A percentile compares a stretch with the other conserved stretches of the same genome.
phyloP scores from a whole-genome alignment of 1,140 invertebrate genomes.

The Hycleus cichorii region DNA sequence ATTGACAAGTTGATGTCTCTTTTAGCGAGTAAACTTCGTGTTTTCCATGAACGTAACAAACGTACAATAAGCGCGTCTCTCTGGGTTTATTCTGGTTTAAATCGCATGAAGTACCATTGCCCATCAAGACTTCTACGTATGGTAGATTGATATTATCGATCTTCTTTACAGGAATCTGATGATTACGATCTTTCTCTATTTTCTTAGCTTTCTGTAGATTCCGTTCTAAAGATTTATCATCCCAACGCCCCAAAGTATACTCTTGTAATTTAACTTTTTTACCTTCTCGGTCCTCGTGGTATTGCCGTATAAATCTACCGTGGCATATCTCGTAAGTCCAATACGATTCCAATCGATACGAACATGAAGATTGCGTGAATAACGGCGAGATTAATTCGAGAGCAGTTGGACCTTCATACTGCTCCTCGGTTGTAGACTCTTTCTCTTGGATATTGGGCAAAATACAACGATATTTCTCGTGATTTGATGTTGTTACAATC shows the following conservation, averaged over 20 bases:
- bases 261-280: conserved; percentile 75
- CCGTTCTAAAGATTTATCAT: conserved; percentile 44
- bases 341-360: conserved; percentile 85
- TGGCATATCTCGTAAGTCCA: conserved; percentile 98
- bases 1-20: conserved; percentile 89
- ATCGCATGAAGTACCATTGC: conserved; percentile 84
- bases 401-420: conserved; percentile 64
- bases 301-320: conserved; percentile 82
- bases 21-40: conserved; percentile 90
- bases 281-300: conserved; percentile 89
- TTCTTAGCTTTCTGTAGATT: conserved; percentile 49
- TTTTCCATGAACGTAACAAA: conserved; percentile 77
- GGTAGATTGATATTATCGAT: conserved; percentile 82
- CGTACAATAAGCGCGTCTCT: conserved; percentile 70
- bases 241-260: conserved; percentile 72
- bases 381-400: conserved; percentile 68
- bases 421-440: conserved; percentile 48
- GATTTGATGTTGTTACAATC: conserved; percentile 55
- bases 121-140: conserved; percentile 72
- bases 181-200: conserved; percentile 46
- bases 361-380: conserved; percentile 67
- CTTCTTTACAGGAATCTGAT: conserved; percentile 56
- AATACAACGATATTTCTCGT: conserved; percentile 67
- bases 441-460: conserved; percentile 60
- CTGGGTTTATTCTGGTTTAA: conserved; percentile 75